Evolutionary conservation across 64 coral and sea anemone species (phyloP).

Genomic region (Actinia equina): DNA sequence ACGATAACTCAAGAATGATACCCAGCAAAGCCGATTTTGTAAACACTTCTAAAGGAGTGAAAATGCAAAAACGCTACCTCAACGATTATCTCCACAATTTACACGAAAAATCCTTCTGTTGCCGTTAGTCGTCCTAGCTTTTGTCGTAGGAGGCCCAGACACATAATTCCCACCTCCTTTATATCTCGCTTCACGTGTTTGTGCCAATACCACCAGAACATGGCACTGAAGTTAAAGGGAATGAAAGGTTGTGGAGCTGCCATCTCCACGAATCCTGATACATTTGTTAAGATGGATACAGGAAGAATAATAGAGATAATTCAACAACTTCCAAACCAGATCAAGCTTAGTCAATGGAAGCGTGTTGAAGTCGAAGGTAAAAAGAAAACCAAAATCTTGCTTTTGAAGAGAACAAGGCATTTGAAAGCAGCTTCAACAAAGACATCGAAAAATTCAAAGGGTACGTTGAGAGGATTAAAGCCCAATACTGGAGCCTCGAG

Average conservation of each 20-base stretch:
- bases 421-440: neutral
- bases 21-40: constrained; percentile 43
- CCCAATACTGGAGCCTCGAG: neutral
- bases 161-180: constrained; percentile 49
- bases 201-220: constrained; percentile 49
- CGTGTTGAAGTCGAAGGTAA: constrained; percentile 23
- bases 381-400: constrained; percentile 40
- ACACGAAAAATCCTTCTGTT: constrained; percentile 13
- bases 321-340: neutral
- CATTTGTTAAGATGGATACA: neutral
- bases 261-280: neutral
- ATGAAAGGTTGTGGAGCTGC: constrained; percentile 14
- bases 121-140: constrained; percentile 15
- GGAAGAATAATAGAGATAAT: neutral
- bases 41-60: constrained; percentile 12
- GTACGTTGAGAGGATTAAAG: constrained; percentile 9
- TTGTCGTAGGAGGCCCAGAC: neutral
- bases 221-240: constrained; percentile 32
- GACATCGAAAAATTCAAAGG: constrained; percentile 5
- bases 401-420: neutral
- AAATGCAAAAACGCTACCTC: constrained; percentile 32
- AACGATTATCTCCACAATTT: constrained; percentile 46
- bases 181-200: constrained; percentile 36
- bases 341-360: constrained; percentile 54
- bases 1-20: constrained; percentile 38